A percentile compares a stretch with the other conserved stretches of the same genome.
phyloP scores from a whole-genome alignment of 2,113 vertebrate species.

The Forbesichthys papilliferus region DNA sequence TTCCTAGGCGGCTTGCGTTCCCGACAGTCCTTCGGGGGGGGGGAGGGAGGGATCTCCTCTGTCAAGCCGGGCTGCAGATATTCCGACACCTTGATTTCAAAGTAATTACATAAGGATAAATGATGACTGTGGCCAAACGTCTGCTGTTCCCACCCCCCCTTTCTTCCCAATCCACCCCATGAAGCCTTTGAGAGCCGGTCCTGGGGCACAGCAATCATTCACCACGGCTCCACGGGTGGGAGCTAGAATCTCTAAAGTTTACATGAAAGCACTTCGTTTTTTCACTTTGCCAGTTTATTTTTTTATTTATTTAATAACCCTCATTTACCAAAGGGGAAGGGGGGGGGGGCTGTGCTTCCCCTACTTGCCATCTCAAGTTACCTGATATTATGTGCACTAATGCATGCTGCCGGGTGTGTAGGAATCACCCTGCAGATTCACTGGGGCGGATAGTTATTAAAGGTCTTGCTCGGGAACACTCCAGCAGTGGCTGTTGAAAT shows the following conservation, averaged over 20 bases:
- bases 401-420: too few relatives aligned
- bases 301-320: constrained; percentile 7
- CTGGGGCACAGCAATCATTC: constrained; percentile 60
- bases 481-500: constrained; percentile 31
- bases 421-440: too few relatives aligned
- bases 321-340: constrained; percentile 1
- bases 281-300: background rate
- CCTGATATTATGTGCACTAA: too few relatives aligned
- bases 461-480: constrained; percentile 30
- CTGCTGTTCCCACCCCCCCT: constrained; percentile 19
- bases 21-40: constrained; percentile 43
- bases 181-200: constrained; percentile 52
- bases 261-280: constrained; percentile 25
- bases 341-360: constrained; percentile 9
- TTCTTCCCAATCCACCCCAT: constrained; percentile 15
- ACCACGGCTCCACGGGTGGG: constrained; percentile 34
- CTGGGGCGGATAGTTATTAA: too few relatives aligned
- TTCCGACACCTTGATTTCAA: constrained; percentile 65
- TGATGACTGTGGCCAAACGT: constrained; percentile 61
- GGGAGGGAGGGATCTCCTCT: constrained; percentile 36
- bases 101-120: constrained; percentile 69
- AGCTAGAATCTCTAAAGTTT: constrained; percentile 50
- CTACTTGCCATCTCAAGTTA: constrained; percentile 8
- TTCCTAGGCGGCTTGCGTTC: constrained; percentile 38
- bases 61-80: constrained; percentile 50